phyloP scores from a whole-genome alignment of 1,140 invertebrate species.

The Zophobas atratus region DNA sequence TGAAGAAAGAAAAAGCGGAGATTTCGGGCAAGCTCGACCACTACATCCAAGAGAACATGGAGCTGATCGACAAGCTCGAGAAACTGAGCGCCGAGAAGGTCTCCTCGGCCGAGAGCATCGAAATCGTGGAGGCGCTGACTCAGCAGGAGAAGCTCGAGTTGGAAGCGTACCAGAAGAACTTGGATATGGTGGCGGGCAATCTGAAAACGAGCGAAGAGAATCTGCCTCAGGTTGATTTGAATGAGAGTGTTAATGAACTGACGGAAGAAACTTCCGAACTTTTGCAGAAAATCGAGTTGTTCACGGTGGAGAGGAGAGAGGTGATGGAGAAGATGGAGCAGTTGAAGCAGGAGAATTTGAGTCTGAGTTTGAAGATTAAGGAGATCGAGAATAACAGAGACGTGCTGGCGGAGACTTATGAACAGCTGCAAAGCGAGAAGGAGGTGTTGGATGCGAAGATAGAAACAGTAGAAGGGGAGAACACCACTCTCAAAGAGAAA shows the following conservation, averaged over 20 bases:
- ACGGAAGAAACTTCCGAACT: conserved; percentile 75
- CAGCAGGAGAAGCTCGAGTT: conserved; percentile 73
- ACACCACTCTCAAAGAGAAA: conserved; percentile 46
- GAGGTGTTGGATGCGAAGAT: conserved; percentile 62
- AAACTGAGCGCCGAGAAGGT: conserved; percentile 78
- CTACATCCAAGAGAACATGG: conserved; percentile 79
- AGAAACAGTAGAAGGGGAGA: conserved; percentile 53
- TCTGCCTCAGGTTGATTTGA: conserved; percentile 64
- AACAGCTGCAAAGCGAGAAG: conserved; percentile 68
- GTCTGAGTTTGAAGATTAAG: conserved; percentile 71
- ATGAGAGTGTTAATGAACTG: conserved; percentile 71
- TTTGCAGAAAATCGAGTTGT: conserved; percentile 77
- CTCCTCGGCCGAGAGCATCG: conserved; percentile 78
- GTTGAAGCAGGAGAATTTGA: conserved; percentile 74
- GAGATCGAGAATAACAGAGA: conserved; percentile 74
- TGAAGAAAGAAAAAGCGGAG: conserved; percentile 74
- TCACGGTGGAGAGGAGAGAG: conserved; percentile 77
- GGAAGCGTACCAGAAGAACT: conserved; percentile 64
- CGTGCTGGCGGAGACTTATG: conserved; percentile 68
- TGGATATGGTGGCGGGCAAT: conserved; percentile 55
- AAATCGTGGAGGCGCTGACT: conserved; percentile 78
- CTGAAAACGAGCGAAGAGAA: conserved; percentile 56
- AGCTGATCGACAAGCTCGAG: conserved; percentile 77
- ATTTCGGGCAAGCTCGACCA: conserved; percentile 73
- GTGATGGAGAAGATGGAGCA: conserved; percentile 79